Conservation (phyloP, 2,113 vertebrate species). For the Rhinolophus sinicus region DNA sequence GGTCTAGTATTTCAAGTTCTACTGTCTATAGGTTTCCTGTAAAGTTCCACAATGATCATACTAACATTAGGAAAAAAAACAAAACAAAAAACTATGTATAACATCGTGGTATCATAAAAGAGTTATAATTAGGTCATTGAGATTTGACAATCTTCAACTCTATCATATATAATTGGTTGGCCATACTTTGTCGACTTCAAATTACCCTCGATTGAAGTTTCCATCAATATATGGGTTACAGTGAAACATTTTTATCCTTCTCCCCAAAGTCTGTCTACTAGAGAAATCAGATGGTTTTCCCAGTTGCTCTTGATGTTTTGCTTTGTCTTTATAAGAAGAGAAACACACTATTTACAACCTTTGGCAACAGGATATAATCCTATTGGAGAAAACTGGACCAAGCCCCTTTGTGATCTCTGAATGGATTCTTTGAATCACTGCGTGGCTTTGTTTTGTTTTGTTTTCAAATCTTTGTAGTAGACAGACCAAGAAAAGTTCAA, state of each 20-base stretch:
- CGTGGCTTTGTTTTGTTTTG: neutral
- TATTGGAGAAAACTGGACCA: neutral
- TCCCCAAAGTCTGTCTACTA: neutral
- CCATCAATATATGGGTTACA: fast-evolving
- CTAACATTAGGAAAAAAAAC: neutral
- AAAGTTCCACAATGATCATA: neutral
- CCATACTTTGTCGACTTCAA: neutral
- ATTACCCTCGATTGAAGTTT: neutral
- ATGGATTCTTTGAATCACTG: neutral
- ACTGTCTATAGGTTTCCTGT: neutral
- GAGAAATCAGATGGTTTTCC: neutral
- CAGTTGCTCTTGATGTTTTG: neutral
- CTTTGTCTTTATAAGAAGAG: neutral
- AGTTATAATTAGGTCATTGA: neutral
- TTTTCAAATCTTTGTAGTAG: neutral
- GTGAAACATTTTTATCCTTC: neutral
- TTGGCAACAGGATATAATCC: neutral
- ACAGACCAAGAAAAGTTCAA: neutral
- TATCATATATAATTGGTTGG: neutral
- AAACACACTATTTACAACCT: neutral
- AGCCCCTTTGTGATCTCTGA: neutral
- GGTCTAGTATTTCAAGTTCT: neutral
- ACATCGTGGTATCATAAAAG: neutral
- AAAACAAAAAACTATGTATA: neutral
- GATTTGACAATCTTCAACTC: neutral